phyloP scores from a whole-genome alignment of 1,140 invertebrate genomes.

The Spodoptera frugiperda region DNA sequence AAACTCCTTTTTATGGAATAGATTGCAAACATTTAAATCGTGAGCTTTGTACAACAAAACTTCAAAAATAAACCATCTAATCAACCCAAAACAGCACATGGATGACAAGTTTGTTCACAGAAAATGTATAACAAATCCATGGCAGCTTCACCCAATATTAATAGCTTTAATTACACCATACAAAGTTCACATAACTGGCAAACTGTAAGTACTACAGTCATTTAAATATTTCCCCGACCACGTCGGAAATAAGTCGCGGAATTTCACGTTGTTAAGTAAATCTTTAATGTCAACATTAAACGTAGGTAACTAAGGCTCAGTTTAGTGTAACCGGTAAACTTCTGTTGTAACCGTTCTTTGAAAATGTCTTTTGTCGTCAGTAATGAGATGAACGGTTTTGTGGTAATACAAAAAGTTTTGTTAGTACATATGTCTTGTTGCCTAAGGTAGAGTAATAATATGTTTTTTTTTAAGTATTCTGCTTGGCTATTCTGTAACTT shows the following conservation, averaged over 20 bases:
- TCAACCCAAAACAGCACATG: too few species aligned
- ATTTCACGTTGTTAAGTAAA: conserved; percentile 48
- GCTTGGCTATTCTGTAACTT: too few species aligned
- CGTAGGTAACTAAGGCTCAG: conserved; percentile 24
- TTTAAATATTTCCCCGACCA: conserved; percentile 44
- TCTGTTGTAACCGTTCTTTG: background rate
- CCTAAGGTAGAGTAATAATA: too few species aligned
- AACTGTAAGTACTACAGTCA: conserved; percentile 37
- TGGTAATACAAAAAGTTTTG: background rate
- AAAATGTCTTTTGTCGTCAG: background rate
- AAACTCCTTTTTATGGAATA: too few species aligned
- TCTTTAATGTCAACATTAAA: conserved; percentile 48
- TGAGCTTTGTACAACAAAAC: too few species aligned
- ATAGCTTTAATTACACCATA: background rate
- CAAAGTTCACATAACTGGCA: conserved; percentile 1
- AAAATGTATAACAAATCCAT: background rate
- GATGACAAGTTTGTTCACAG: too few species aligned
- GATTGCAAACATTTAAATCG: too few species aligned
- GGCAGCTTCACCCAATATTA: background rate
- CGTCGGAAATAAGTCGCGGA: conserved; percentile 41
- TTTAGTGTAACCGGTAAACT: conserved; percentile 7
- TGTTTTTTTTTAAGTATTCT: too few species aligned
- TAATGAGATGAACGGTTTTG: background rate
- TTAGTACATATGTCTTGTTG: background rate
- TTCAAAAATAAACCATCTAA: too few species aligned